Evolutionary conservation across 2,888 invertebrate species (phyloP), one percentile per base, ranked within the genome.

Genomic region (Thymelicus sylvestris): DNA sequence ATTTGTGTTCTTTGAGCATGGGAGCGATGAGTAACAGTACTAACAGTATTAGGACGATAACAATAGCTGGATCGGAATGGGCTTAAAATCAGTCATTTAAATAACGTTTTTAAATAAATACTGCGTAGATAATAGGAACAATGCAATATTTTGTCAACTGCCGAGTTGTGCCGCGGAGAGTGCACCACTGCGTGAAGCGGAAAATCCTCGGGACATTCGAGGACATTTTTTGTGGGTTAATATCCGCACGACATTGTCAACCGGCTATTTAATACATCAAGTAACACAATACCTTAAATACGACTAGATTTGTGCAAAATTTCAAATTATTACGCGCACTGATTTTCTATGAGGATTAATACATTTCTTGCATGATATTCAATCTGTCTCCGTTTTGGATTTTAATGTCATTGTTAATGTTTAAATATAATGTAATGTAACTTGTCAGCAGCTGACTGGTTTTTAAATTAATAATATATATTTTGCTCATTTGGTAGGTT

Each of bases 131-230:
- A 93, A 93, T 92, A 93, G 92, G 91, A 89, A 93, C 93, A 93
- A 93, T 93, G 88, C 90, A 92, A 93, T 93, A 93, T 93, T 93
- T 93, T 93, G 93, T 93, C 93, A 93, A 93, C 93, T 93, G 93
- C 89, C 90, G 90, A 88, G 86, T 88, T 86, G 89, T 85, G 82
- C 85, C 86, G 86, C 87, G 90, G 85, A 86, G 91, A 91, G 93
- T 90, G 91, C 93, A 93, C 80, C 83, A 81, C 88, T 88, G 91
- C 93, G 92, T 93, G 92, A 93, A 92, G 93, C 92, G 93, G 93
- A 93, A 93, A 93, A 93, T 93, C 93, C 93, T 92, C 91, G 91
- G 92, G 90, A 91, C 88, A 87, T 92, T 91, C 85, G 91, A 92
- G 92, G 92, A 92, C 91, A 91, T 91, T 93, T 93, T 93, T 93